phyloP scores from a whole-genome alignment of 1,140 invertebrate species.

The Drosophila repleta region DNA sequence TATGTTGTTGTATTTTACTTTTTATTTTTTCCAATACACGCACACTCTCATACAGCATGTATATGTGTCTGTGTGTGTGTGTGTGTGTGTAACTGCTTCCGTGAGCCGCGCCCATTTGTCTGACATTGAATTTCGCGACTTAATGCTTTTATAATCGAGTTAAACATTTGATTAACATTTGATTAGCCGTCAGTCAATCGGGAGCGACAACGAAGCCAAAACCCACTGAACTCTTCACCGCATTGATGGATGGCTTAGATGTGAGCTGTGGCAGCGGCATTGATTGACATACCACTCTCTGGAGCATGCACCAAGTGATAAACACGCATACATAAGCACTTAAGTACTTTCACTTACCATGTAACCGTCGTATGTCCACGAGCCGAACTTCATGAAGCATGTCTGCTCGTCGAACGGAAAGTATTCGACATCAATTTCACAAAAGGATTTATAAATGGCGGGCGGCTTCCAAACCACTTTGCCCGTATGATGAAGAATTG shows the following conservation, averaged over 20 bases:
- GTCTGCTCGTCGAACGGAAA: slow-evolving; percentile 98
- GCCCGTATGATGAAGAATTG: slow-evolving; percentile 95
- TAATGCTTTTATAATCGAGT: slow-evolving; percentile 77
- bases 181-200: slow-evolving; percentile 72
- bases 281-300: slow-evolving; percentile 32
- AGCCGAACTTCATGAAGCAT: slow-evolving; percentile 99
- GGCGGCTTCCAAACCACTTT: slow-evolving; percentile 98
- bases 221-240: slow-evolving; percentile 11
- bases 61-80: slow-evolving; percentile 5
- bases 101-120: slow-evolving; percentile 14
- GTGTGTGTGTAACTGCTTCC: too few species aligned
- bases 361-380: slow-evolving; percentile 96
- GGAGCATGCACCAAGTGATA: slow-evolving; percentile 7
- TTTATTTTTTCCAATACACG: background rate
- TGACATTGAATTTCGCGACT: slow-evolving; percentile 36
- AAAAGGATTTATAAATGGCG: slow-evolving; percentile 99
- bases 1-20: background rate
- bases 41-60: background rate
- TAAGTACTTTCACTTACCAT: slow-evolving; percentile 87
- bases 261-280: slow-evolving; percentile 47
- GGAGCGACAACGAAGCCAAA: slow-evolving; percentile 19
- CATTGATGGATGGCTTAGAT: slow-evolving; percentile 64
- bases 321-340: slow-evolving; percentile 3
- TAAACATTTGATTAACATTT: slow-evolving; percentile 56
- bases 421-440: slow-evolving; percentile 98